Evolutionary conservation across 2,113 vertebrate species (phyloP).

Genomic region (Dendropsophus ebraccatus): DNA sequence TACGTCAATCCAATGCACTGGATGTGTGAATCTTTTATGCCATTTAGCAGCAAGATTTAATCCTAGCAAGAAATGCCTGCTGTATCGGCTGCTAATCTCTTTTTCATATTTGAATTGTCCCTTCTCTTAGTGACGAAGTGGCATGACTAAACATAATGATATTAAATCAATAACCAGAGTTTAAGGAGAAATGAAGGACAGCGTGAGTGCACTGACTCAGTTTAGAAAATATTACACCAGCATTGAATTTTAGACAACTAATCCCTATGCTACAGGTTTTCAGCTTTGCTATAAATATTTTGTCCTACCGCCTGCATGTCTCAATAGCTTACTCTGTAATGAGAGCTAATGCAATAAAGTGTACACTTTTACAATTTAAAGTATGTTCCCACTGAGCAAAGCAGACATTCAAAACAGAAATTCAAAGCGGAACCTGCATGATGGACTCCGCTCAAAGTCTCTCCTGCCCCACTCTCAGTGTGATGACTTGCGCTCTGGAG

Average conservation of each 20-base stretch:
- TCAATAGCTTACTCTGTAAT: conserved; percentile 10
- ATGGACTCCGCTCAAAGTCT: no score
- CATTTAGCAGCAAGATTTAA: conserved; percentile 52
- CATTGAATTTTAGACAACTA: conserved; percentile 12
- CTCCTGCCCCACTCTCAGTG: no score
- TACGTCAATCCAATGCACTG: conserved; percentile 52
- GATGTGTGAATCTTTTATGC: conserved; percentile 52
- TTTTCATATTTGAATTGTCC: conserved; percentile 54
- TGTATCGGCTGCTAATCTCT: conserved; percentile 47
- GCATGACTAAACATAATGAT: conserved; percentile 48
- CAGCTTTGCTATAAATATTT: background rate
- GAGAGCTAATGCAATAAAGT: background rate
- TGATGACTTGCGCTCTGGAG: no score
- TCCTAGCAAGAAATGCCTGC: conserved; percentile 33
- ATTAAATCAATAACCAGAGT: conserved; percentile 41
- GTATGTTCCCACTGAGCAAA: no score
- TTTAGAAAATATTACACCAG: conserved; percentile 21
- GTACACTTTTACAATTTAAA: no score
- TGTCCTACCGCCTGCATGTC: background rate
- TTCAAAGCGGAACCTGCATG: no score
- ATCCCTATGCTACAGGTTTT: background rate
- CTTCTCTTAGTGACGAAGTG: conserved; percentile 27
- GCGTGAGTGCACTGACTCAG: background rate
- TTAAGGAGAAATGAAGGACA: conserved; percentile 45
- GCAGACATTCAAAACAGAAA: no score